Evolutionary conservation across 2,888 invertebrate genomes (phyloP).

Genomic region (Allacma fusca): DNA sequence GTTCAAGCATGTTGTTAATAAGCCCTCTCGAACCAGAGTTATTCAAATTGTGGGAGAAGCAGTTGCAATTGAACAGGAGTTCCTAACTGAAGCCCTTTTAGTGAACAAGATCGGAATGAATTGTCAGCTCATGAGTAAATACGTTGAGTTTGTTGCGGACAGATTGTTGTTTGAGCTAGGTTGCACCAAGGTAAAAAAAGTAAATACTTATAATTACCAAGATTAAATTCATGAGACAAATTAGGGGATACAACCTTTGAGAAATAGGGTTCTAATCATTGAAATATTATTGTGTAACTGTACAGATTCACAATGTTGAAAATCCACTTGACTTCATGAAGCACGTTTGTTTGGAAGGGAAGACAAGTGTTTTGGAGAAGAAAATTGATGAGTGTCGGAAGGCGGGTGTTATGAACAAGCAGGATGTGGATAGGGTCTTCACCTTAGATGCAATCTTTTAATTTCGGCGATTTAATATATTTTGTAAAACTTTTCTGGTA

Average conservation of each 20-base stretch:
- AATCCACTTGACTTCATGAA: conserved; percentile 99
- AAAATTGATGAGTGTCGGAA: conserved; percentile 98
- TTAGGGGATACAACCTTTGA: too few relatives aligned
- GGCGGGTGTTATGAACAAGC: conserved; percentile 85
- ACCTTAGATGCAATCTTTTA: conserved; percentile 88
- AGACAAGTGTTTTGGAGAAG: conserved; percentile 99
- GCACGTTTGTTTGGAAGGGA: conserved; percentile 97
- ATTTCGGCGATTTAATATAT: conserved; percentile 23
- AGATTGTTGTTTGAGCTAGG: conserved; percentile 86
- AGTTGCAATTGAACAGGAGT: conserved; percentile 95
- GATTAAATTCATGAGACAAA: too few relatives aligned
- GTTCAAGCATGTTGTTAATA: conserved; percentile 91
- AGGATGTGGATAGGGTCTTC: conserved; percentile 74
- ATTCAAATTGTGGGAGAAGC: conserved; percentile 89
- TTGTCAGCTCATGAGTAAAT: conserved; percentile 90
- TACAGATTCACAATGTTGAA: conserved; percentile 81
- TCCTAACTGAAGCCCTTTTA: conserved; percentile 94
- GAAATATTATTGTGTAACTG: conserved; percentile 59
- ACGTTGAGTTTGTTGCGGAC: conserved; percentile 99
- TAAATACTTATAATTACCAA: too few relatives aligned
- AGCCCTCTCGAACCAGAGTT: conserved; percentile 80
- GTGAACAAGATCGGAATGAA: conserved; percentile 98
- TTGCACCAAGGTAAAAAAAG: conserved; percentile 76
- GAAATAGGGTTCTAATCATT: too few relatives aligned
- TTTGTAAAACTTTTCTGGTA: too few relatives aligned